Evolutionary conservation across 2,888 invertebrate species (phyloP).

Genomic region (Spisula subtruncata): DNA sequence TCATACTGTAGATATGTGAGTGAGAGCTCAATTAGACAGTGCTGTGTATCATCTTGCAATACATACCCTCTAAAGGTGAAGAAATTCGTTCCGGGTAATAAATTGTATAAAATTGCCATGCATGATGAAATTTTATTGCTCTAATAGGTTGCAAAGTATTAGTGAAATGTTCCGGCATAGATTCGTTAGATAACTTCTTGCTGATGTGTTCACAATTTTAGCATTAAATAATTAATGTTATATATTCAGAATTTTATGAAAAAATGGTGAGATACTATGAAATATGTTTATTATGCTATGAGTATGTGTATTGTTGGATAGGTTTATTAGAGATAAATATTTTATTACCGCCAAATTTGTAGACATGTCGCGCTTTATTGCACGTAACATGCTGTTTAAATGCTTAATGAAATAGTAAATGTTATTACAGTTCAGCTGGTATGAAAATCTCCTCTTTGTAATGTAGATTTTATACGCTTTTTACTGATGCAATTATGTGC

Average conservation of each 20-base stretch:
- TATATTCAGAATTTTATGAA: slow-evolving; percentile 17
- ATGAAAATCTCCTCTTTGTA: background rate
- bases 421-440: background rate
- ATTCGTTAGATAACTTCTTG: slow-evolving; percentile 25
- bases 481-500: background rate
- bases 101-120: slow-evolving; percentile 48
- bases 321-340: slow-evolving; percentile 19
- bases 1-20: background rate
- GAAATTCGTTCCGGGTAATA: slow-evolving; percentile 50
- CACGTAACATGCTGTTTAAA: background rate
- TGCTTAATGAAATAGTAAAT: background rate
- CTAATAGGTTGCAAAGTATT: slow-evolving; percentile 48
- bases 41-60: background rate
- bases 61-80: slow-evolving; percentile 37
- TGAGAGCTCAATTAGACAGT: background rate
- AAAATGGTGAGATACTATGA: background rate
- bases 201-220: background rate
- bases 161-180: slow-evolving; percentile 13
- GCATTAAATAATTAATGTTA: slow-evolving; percentile 40
- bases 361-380: background rate
- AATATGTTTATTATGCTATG: background rate
- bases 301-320: slow-evolving; percentile 4
- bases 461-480: background rate
- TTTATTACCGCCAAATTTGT: background rate
- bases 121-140: slow-evolving; percentile 46